Percentiles rank a stretch among this genome's conserved stretches.
These are phyloP conservation scores for Rhyacophila brunnea DNA, from an alignment of 1,140 invertebrate species.

Conservation along the genomic window DNA sequence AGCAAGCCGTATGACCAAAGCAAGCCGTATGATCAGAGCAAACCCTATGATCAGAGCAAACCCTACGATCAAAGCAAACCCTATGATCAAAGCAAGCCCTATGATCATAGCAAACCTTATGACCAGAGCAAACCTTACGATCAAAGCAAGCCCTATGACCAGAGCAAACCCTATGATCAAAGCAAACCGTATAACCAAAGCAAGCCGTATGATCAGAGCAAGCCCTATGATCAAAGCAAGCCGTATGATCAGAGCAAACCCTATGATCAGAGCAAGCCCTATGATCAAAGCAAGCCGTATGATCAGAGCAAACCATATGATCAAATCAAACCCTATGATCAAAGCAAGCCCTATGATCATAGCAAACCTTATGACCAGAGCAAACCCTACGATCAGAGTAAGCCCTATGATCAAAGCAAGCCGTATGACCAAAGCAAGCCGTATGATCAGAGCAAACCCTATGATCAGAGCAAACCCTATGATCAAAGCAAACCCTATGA, in stretches of 20 bases:
- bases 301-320: neutral
- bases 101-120: slow-evolving; percentile 5
- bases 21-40: neutral
- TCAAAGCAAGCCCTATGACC: slow-evolving; percentile 13
- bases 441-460: neutral
- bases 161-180: neutral
- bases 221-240: too few relatives aligned
- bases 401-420: slow-evolving; percentile 5
- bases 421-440: neutral
- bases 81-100: slow-evolving; percentile 3
- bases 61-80: slow-evolving; percentile 6
- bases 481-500: slow-evolving; percentile 1
- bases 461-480: too few relatives aligned
- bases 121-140: slow-evolving; percentile 17
- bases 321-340: too few relatives aligned
- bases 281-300: slow-evolving; percentile 6
- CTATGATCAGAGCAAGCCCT: slow-evolving; percentile 4
- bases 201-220: neutral
- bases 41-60: slow-evolving; percentile 5
- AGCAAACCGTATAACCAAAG: neutral
- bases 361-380: slow-evolving; percentile 16
- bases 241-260: neutral
- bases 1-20: neutral
- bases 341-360: slow-evolving; percentile 7
- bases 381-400: slow-evolving; percentile 8